Base-by-base conservation (phyloP, 1,140 invertebrate species). In the Scylla paramamosain region DNA sequence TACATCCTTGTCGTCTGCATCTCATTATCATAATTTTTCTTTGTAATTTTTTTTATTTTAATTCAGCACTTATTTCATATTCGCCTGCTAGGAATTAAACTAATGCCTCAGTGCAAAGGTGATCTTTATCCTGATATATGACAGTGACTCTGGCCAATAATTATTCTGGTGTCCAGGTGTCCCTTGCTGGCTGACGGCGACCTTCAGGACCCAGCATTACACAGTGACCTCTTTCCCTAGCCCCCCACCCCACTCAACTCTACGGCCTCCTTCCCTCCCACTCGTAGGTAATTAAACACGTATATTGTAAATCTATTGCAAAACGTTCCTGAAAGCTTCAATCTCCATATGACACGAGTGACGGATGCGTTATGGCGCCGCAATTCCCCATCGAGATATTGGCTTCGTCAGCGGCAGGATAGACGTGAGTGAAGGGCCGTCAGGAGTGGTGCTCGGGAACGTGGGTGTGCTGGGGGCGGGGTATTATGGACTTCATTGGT, bases 291-390 rank as follows among this genome's bases (percentile, higher is more conserved):
- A 59, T 59, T 59, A 59, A 59, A 59, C 52, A 59, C 16, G 52
- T 20, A 59, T 59, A 59, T 77, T 77, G n/a, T n/a, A 77, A 77
- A 77, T 77, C 67, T 59, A 77, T 77, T 77, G 20, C 20, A 20
- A 25, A 77, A 25, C 20, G n/a, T 77, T n/a, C 20, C 20, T 77
- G n/a, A 77, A 77, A n/a, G 20, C 67, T n/a, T n/a, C 52, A 1
- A 59, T 59, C 52, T 59, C 52, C n/a, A n/a, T 77, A 77, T 77
- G 67, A 77, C 67, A 77, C 67, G 67, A 77, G 20, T 77, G 67
- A 77, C 20, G 0, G 10, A 77, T 77, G 52, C 52, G 67, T 77
- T n/a, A n/a, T 8, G 67, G 67, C 0, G 25, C 67, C 67, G 6
- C 16, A 8, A 77, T n/a, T 77, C 25, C n/a, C 67, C 25, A 77